Conservation (phyloP, 53 echinoderm and acorn worm genomes). For the Patiria pectinifera region DNA sequence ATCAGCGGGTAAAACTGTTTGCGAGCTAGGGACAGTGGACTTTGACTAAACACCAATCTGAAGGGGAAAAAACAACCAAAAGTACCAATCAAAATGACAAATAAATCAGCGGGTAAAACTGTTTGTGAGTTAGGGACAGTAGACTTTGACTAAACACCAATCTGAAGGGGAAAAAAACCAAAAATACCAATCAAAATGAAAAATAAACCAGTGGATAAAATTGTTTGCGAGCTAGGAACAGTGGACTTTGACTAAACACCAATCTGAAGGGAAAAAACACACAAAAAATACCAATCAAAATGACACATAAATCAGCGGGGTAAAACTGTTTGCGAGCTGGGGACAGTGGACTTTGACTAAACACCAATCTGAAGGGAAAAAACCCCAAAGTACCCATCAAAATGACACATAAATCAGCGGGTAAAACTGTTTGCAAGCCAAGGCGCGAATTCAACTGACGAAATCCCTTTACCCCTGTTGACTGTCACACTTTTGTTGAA, state of each 20-base stretch:
- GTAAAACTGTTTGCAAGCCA: constrained; percentile 22
- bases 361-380: constrained; percentile 73
- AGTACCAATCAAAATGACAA: not conserved
- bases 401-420: not conserved
- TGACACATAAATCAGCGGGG: no score
- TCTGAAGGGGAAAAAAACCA: no score
- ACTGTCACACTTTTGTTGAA: no score
- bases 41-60: constrained; percentile 98
- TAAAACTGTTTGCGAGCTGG: no score
- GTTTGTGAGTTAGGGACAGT: constrained; percentile 86
- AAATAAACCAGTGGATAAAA: no score
- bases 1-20: no score
- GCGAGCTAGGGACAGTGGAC: constrained; percentile 90
- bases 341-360: constrained; percentile 96
- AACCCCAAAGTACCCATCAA: not conserved
- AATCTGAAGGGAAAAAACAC: no score
- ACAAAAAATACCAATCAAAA: no score
- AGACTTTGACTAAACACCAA: constrained; percentile 99
- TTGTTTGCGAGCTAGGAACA: no score
- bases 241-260: constrained; percentile 96
- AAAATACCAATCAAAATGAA: not conserved
- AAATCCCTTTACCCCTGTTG: no score
- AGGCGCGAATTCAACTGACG: constrained; percentile 5
- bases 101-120: no score
- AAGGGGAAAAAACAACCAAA: no score